Evolutionary conservation across 2,888 invertebrate species (phyloP).

Genomic region (Agrilus biguttatus): DNA sequence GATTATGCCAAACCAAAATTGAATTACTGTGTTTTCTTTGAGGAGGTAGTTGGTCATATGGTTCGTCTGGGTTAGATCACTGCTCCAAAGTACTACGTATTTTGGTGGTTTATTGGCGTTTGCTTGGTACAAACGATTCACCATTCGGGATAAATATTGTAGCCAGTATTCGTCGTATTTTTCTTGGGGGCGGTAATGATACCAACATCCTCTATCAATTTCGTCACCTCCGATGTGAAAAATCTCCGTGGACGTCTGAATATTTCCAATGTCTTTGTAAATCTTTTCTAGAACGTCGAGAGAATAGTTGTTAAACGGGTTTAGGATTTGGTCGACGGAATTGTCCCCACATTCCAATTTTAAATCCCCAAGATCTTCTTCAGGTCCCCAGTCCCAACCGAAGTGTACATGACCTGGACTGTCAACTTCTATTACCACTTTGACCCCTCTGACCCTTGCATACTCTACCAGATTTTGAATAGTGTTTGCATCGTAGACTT

Average conservation of each 20-base stretch:
- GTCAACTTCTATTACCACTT: constrained; percentile 77
- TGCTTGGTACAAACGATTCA: constrained; percentile 42
- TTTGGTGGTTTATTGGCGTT: constrained; percentile 37
- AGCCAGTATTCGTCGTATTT: constrained; percentile 57
- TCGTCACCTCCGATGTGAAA: constrained; percentile 70
- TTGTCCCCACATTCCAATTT: constrained; percentile 62
- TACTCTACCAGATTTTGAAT: constrained; percentile 55
- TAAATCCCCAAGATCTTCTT: constrained; percentile 51
- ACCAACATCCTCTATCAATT: constrained; percentile 62
- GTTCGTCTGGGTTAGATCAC: constrained; percentile 54
- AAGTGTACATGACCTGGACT: constrained; percentile 74
- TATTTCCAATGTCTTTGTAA: constrained; percentile 54
- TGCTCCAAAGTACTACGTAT: constrained; percentile 58
- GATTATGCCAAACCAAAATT: constrained; percentile 64
- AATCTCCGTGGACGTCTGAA: constrained; percentile 60
- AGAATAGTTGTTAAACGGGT: constrained; percentile 60
- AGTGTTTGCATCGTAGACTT: constrained; percentile 49
- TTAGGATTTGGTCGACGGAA: constrained; percentile 63
- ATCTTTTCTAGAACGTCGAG: constrained; percentile 54
- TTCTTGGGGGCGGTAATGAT: constrained; percentile 22
- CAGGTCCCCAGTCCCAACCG: constrained; percentile 64
- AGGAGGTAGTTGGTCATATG: constrained; percentile 31
- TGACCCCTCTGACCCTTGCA: constrained; percentile 62
- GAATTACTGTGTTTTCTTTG: constrained; percentile 43
- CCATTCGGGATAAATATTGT: constrained; percentile 48